Conservation (phyloP, 1,140 invertebrate species). For the Triops longicaudatus region DNA sequence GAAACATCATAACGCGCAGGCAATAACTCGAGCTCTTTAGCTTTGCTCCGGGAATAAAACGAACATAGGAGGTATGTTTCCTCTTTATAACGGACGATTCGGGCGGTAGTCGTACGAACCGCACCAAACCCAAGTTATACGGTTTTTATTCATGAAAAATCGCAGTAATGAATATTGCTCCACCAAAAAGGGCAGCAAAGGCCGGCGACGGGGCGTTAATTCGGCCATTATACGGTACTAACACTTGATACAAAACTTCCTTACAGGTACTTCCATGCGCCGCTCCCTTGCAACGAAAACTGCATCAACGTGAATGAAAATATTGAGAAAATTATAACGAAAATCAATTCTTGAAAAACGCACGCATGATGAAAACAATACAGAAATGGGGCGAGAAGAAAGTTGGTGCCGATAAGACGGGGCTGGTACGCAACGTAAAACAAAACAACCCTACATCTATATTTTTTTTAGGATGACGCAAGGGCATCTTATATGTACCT, state of each 20-base stretch:
- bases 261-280: not conserved
- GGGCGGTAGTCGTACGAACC: no score
- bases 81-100: no score
- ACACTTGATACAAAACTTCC: not conserved
- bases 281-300: not conserved
- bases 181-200: not conserved
- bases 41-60: no score
- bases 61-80: no score
- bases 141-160: not conserved
- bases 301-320: no score
- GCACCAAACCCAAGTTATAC: no score
- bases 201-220: not conserved
- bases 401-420: not conserved
- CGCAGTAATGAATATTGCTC: not conserved
- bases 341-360: no score
- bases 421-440: not conserved
- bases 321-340: no score
- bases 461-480: not conserved
- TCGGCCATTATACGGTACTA: not conserved
- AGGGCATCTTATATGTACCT: not conserved
- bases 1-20: not conserved
- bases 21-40: constrained; percentile 5
- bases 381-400: not conserved
- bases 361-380: not conserved
- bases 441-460: not conserved